phyloP scores from a whole-genome alignment of 2,888 invertebrate genomes.

The Biston stratarius region DNA sequence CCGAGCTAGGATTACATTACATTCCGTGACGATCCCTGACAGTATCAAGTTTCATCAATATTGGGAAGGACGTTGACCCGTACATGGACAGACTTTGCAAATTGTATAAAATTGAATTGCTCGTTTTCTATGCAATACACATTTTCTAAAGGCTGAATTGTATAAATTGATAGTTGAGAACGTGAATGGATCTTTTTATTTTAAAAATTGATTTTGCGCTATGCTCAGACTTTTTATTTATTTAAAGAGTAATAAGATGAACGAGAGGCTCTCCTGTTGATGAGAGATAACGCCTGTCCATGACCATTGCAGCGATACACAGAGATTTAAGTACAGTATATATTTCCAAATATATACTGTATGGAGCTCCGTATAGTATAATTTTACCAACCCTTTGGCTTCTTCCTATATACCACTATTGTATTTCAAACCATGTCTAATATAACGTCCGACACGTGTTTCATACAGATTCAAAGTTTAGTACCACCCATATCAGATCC shows the following conservation, averaged over 20 bases:
- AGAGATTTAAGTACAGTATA: too few species aligned
- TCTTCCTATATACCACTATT: conserved; percentile 7
- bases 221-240: not conserved
- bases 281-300: too few species aligned
- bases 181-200: conserved; percentile 30
- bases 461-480: conserved; percentile 71
- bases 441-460: conserved; percentile 68
- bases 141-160: conserved; percentile 39
- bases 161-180: conserved; percentile 35
- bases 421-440: not conserved
- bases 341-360: too few species aligned
- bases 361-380: not conserved
- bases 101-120: conserved; percentile 54
- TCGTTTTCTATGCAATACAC: conserved; percentile 34
- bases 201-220: conserved; percentile 1
- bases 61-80: conserved; percentile 63
- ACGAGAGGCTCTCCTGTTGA: too few species aligned
- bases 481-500: conserved; percentile 54
- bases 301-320: too few species aligned
- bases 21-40: conserved; percentile 48
- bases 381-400: conserved; percentile 6
- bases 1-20: conserved; percentile 75
- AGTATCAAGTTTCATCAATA: conserved; percentile 75
- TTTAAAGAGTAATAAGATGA: too few species aligned
- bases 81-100: conserved; percentile 39